phyloP scores from a whole-genome alignment of 2,888 invertebrate species.

The Phortica magna region DNA sequence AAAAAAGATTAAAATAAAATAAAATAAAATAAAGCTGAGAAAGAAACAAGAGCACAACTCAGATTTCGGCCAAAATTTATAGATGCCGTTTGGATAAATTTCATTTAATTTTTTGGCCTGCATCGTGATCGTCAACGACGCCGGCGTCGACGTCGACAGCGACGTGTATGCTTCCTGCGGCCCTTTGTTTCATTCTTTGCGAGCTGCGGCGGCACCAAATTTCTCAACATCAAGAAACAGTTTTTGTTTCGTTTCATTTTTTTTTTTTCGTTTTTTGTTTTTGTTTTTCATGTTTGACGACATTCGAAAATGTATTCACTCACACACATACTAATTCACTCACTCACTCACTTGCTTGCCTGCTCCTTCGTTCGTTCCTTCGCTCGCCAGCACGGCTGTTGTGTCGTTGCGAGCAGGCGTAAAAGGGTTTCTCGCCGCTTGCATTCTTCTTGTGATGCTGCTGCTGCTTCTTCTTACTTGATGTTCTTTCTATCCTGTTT shows the following conservation, averaged over 20 bases:
- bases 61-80: conserved; percentile 59
- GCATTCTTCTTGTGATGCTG: background rate
- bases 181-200: background rate
- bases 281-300: conserved; percentile 27
- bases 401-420: conserved; percentile 23
- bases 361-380: background rate
- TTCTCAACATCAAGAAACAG: background rate
- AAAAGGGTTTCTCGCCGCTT: conserved; percentile 9
- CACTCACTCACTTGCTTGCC: background rate
- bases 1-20: background rate
- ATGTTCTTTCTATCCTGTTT: background rate
- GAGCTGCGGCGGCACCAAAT: background rate
- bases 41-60: background rate
- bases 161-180: conserved; percentile 9
- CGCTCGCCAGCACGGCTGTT: background rate
- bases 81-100: conserved; percentile 71
- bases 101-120: conserved; percentile 62
- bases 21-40: background rate
- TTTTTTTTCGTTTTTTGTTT: background rate
- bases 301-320: conserved; percentile 13
- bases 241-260: conserved; percentile 23
- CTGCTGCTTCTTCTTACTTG: background rate
- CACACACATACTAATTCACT: background rate
- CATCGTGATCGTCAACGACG: background rate
- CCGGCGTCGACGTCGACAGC: background rate